Base-by-base conservation (phyloP, 1,140 invertebrate species). In the Maniola jurtina region DNA sequence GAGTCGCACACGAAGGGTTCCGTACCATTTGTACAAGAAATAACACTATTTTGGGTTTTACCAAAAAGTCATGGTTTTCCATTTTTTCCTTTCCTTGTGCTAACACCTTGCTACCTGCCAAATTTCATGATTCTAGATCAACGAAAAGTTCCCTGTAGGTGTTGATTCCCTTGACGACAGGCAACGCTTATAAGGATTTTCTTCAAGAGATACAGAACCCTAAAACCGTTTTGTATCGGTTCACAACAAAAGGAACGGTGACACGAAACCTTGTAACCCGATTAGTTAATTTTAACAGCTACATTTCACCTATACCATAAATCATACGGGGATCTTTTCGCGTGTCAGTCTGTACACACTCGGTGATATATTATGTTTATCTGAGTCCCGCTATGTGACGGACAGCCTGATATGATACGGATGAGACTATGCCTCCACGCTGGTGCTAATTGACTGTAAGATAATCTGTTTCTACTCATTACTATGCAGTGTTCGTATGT, bases 291-390 rank as follows among this genome's bases (percentile, higher is more conserved):
- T 52, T 52, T 52, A 52, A 52, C 48, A 15, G 48, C 6, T 52
- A 52, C 48, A 52, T 16, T 16, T 45, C 5, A n/a, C 14, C 48
- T 5, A 52, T 14, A 25, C 15, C 48, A 52, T 52, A 52, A 52
- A 52, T 52, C 48, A 52, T 52, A 5, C 16, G 48, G 7, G 48
- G 14, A 52, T 52, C 48, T 52, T 52, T 52, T 52, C 48, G 48
- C 48, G 16, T 52, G 48, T 52, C 48, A 52, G 14, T 52, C 48
- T 52, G 15, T 52, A 25, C 25, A 52, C 48, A 25, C 15, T 52
- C 15, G 15, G 48, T 25, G 48, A 52, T 52, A 52, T 52, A 52
- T 52, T 52, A 52, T 52, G 15, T 52, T 52, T 52, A 52, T 52
- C 48, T 16, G 2, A 10, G 48, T 52, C 6, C 48, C 48, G 48